A percentile compares a stretch with the other conserved stretches of the same genome.
Evolutionary conservation across 2,113 vertebrate species (phyloP).

Genomic region (Notiomystis cincta): DNA sequence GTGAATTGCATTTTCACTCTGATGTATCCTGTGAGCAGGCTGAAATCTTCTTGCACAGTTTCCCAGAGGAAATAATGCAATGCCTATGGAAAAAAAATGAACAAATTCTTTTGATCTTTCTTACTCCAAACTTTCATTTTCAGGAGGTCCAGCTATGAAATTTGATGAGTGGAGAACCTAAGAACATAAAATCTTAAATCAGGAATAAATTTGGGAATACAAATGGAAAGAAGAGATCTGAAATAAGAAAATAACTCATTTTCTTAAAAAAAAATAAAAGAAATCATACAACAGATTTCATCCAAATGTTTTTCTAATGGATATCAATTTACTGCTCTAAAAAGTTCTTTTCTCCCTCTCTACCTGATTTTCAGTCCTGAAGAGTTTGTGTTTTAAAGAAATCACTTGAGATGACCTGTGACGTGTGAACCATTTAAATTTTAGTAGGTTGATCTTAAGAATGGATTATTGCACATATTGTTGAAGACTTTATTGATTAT

Average conservation of each 20-base stretch:
- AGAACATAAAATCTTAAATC: neutral
- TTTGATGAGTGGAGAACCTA: neutral
- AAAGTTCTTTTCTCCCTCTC: neutral
- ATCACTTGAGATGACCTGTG: neutral
- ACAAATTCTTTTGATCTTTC: constrained; percentile 7
- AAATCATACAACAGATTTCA: neutral
- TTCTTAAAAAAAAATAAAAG: neutral
- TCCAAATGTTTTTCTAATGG: neutral
- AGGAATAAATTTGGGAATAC: neutral
- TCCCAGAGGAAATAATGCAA: constrained; percentile 10
- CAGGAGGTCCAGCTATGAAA: neutral
- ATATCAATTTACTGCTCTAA: neutral
- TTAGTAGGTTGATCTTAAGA: neutral
- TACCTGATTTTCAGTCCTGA: neutral
- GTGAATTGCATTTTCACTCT: neutral
- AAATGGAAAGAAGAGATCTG: neutral
- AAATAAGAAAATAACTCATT: neutral
- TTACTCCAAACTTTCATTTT: constrained; percentile 7
- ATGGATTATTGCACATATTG: neutral
- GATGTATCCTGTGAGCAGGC: neutral
- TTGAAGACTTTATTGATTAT: neutral
- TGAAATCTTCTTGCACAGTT: neutral
- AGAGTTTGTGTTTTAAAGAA: neutral
- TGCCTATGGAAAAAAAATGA: neutral
- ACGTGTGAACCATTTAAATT: neutral